These are phyloP conservation scores for Arvicanthis niloticus DNA, from an alignment of 2,113 vertebrate species.

Conservation along the genomic window DNA sequence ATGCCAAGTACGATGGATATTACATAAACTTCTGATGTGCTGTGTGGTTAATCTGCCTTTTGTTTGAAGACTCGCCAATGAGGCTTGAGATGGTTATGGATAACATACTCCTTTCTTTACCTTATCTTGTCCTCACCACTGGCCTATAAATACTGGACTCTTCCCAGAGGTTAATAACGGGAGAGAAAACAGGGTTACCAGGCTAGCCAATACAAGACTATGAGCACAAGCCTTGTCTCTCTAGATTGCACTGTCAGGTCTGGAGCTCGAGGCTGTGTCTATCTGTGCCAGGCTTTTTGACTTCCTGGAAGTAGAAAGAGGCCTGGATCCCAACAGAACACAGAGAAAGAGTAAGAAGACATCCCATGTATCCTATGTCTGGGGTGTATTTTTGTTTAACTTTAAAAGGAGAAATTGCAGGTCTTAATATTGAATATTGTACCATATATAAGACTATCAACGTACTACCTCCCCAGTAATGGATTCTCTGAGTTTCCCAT, in stretches of 20 bases:
- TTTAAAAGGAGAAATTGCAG: neutral
- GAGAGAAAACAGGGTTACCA: neutral
- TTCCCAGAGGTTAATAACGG: neutral
- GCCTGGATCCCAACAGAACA: neutral
- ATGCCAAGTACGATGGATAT: neutral
- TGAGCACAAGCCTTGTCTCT: neutral
- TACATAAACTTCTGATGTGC: neutral
- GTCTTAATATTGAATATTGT: neutral
- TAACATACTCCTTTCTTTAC: neutral
- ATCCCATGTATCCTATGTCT: neutral
- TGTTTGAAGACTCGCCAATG: neutral
- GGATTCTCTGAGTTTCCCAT: neutral
- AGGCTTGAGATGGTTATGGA: neutral
- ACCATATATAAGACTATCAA: neutral
- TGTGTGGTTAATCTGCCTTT: neutral
- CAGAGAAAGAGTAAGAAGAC: neutral
- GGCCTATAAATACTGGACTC: neutral
- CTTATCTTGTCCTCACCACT: neutral
- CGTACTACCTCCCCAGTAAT: rapidly evolving
- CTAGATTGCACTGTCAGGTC: neutral
- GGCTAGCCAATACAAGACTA: neutral
- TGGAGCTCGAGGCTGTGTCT: neutral
- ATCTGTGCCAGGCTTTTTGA: neutral
- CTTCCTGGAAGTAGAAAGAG: neutral
- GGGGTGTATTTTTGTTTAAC: neutral